A percentile compares a stretch with the other conserved stretches of the same genome.
These are phyloP conservation scores for Gadopsis marmoratus DNA, from an alignment of 2,797 vertebrate species.

Conservation along the genomic window DNA sequence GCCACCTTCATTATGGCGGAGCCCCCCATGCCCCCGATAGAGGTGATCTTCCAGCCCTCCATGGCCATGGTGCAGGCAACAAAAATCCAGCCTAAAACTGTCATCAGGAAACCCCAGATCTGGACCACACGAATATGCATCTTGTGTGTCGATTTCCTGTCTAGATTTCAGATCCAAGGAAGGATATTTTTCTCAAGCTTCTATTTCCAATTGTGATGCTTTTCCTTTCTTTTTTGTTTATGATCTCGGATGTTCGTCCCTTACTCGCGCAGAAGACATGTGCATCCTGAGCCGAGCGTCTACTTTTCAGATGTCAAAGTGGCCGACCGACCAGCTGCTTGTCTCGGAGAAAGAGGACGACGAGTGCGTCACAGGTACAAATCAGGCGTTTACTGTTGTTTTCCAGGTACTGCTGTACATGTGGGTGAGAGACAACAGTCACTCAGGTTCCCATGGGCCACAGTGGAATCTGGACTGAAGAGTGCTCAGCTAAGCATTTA, in stretches of 20 bases:
- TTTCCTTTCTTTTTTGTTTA: neutral
- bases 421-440: constrained; percentile 68
- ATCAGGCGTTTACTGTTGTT: constrained; percentile 15
- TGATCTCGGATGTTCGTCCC: neutral
- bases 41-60: constrained; percentile 94
- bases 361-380: constrained; percentile 1
- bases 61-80: constrained; percentile 94
- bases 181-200: neutral
- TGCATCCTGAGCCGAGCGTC: neutral
- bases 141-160: neutral
- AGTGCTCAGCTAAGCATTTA: constrained; percentile 67
- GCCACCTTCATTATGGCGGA: constrained; percentile 90
- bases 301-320: neutral
- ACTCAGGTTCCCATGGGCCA: constrained; percentile 70
- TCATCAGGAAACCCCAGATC: constrained; percentile 93
- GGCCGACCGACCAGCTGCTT: neutral
- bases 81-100: constrained; percentile 92
- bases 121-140: constrained; percentile 91
- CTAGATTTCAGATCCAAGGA: neutral
- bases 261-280: neutral
- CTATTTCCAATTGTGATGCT: neutral
- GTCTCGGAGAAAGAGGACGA: neutral
- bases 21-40: constrained; percentile 89
- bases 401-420: constrained; percentile 33
- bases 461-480: constrained; percentile 35